Evolutionary conservation across 2,888 invertebrate genomes (phyloP), one percentile per base, ranked within the genome.

Genomic region (Epinotia ramella): DNA sequence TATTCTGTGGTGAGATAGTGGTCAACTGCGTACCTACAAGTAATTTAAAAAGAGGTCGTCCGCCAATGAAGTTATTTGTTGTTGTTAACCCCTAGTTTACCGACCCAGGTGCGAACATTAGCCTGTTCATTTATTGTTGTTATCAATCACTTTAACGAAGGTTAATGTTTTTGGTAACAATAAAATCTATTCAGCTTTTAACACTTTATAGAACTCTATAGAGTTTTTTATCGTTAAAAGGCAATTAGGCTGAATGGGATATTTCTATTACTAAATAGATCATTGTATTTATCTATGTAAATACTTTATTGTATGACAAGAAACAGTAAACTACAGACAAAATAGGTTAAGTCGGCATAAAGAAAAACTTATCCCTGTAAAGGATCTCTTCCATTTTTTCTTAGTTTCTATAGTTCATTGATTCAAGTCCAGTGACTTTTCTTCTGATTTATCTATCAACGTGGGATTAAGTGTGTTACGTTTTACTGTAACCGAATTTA

Each of bases 111-210:
- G 16, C 13, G 20, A 46, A 24, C 44, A 24, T 16, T 24, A 12
- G 16, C 57, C 20, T n/a, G n/a, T 24, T 46, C 46, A 24, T 28
- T 46, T 69, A 60, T 69, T 60, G 59, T 60, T 68, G 24, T 24
- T 24, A 68, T 59, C 20, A 44, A 44, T 68, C 68, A 59, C 20
- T 24, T 9, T 59, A 40, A 67, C 33, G 57, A 44, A 68, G 59
- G 68, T 68, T 68, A 68, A 57, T 68, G 44, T 57, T 67, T 12
- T 12, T 57, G 4, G 13, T 44, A 68, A 68, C 68, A 68, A 59
- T 68, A 68, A 57, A 67, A 44, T 44, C 57, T 59, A 59, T 69
- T 59, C 59, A 69, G 44, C 59, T 69, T 40, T 56, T 66, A 49
- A 49, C 20, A 68, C 44, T 69, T 44, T 66, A 66, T 64, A 24